Evolutionary conservation across 2,888 invertebrate species (phyloP).

Genomic region (Tanypteryx hageni): DNA sequence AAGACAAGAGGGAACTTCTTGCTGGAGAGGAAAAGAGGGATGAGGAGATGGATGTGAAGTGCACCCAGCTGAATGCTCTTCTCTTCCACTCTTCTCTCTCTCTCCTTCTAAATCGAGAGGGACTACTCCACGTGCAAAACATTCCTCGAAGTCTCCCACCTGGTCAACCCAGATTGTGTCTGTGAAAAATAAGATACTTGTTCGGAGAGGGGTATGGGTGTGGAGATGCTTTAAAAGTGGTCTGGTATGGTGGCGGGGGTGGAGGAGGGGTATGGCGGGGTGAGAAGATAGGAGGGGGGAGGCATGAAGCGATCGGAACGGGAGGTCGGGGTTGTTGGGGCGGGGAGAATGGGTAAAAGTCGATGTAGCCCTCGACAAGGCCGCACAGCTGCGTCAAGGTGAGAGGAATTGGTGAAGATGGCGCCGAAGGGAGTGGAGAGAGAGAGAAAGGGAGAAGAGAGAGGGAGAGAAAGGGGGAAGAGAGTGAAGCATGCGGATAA

Average conservation of each 20-base stretch:
- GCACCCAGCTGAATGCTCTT: conserved; percentile 25
- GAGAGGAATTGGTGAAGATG: conserved; percentile 50
- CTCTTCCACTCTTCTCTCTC: background rate
- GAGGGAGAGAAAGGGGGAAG: background rate
- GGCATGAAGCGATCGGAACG: background rate
- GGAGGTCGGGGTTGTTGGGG: conserved; percentile 16
- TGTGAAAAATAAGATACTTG: conserved; percentile 58
- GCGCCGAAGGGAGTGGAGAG: conserved; percentile 37
- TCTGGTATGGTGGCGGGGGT: background rate
- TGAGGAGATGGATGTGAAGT: conserved; percentile 1
- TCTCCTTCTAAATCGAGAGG: conserved; percentile 28
- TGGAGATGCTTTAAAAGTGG: conserved; percentile 53
- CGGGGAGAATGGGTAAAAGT: conserved; percentile 30
- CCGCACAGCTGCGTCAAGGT: conserved; percentile 64
- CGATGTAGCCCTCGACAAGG: conserved; percentile 53
- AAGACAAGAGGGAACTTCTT: background rate
- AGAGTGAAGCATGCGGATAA: too few relatives aligned
- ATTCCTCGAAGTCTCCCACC: conserved; percentile 63
- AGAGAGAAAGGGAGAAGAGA: conserved; percentile 14
- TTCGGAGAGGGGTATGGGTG: conserved; percentile 7
- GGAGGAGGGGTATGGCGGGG: background rate
- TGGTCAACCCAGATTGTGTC: conserved; percentile 64
- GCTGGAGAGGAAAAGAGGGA: background rate
- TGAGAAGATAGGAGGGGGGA: background rate
- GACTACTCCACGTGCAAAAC: conserved; percentile 60